These are phyloP conservation scores for Lordiphosa collinella DNA, from an alignment of 1,140 invertebrate species.

Conservation along the genomic window DNA sequence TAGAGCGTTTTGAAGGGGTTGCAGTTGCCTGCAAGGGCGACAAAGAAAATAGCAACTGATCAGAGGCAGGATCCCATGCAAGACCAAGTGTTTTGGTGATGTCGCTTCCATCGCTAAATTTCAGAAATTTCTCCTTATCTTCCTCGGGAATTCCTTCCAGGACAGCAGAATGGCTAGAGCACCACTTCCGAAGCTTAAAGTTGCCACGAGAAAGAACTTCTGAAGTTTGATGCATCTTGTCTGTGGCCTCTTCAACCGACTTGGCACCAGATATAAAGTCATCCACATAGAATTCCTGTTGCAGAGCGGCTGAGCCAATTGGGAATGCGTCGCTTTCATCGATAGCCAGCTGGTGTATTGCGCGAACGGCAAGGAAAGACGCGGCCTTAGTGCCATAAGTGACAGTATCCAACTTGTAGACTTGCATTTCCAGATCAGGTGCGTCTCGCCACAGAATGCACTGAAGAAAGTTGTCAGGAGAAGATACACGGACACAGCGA, in stretches of 20 bases:
- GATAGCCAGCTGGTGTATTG: slow-evolving; percentile 60
- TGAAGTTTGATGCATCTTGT: no score
- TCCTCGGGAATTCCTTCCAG: neutral
- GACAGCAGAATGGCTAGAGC: neutral
- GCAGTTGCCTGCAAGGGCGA: no score
- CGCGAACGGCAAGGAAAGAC: slow-evolving; percentile 52
- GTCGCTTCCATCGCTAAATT: neutral
- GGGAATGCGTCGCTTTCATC: no score
- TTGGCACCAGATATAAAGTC: no score
- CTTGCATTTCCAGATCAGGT: slow-evolving; percentile 26
- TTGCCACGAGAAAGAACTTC: no score
- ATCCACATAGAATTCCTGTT: no score
- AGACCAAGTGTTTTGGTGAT: neutral
- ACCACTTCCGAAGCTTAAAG: no score
- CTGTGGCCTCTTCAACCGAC: no score
- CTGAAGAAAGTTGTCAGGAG: slow-evolving; percentile 69
- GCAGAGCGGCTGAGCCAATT: neutral
- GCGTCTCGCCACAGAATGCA: slow-evolving; percentile 78
- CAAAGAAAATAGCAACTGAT: no score
- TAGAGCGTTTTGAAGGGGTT: no score
- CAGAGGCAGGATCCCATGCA: neutral
- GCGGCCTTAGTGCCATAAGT: slow-evolving; percentile 18
- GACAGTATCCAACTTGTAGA: slow-evolving; percentile 21
- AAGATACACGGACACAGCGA: slow-evolving; percentile 47
- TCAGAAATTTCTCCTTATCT: neutral